Conservation (phyloP, 2,888 invertebrate genomes). For the Rhagonycha lutea region DNA sequence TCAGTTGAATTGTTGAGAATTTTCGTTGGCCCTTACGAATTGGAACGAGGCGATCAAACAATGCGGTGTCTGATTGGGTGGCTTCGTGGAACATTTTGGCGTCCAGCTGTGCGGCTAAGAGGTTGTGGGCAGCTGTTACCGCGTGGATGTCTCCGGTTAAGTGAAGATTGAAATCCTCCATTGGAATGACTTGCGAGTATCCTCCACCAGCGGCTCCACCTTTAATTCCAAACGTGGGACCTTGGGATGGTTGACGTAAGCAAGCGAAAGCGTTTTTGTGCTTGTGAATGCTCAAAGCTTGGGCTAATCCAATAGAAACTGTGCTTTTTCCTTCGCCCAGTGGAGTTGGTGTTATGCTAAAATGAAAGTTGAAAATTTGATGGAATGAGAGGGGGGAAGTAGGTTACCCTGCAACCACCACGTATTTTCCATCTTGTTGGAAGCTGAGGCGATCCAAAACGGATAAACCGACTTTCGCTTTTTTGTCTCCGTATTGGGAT, state of each 20-base stretch:
- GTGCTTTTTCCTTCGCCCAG: conserved; percentile 99
- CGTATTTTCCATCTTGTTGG: conserved; percentile 82
- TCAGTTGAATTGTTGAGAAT: conserved; percentile 87
- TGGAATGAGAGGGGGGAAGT: not conserved
- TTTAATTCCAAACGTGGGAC: conserved; percentile 98
- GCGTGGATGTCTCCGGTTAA: conserved; percentile 98
- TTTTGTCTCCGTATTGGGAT: conserved; percentile 88
- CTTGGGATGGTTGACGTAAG: conserved; percentile 96
- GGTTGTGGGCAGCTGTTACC: conserved; percentile 95
- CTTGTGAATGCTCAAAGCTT: conserved; percentile 86
- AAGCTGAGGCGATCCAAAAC: conserved; percentile 75
- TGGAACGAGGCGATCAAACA: conserved; percentile 90
- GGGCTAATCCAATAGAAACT: conserved; percentile 88
- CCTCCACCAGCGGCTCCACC: conserved; percentile 99
- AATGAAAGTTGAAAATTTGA: conserved; percentile 25
- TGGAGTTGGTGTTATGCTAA: conserved; percentile 95
- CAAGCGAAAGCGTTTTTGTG: conserved; percentile 89
- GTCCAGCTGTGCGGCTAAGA: conserved; percentile 96
- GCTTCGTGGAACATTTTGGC: conserved; percentile 95
- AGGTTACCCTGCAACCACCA: conserved; percentile 91
- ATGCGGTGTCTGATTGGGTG: conserved; percentile 83
- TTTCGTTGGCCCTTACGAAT: conserved; percentile 74
- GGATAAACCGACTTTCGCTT: conserved; percentile 88
- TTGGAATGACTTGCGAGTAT: conserved; percentile 94
- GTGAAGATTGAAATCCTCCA: conserved; percentile 99